Evolutionary conservation across 1,140 invertebrate genomes (phyloP).

Genomic region (Drosophila pandora): DNA sequence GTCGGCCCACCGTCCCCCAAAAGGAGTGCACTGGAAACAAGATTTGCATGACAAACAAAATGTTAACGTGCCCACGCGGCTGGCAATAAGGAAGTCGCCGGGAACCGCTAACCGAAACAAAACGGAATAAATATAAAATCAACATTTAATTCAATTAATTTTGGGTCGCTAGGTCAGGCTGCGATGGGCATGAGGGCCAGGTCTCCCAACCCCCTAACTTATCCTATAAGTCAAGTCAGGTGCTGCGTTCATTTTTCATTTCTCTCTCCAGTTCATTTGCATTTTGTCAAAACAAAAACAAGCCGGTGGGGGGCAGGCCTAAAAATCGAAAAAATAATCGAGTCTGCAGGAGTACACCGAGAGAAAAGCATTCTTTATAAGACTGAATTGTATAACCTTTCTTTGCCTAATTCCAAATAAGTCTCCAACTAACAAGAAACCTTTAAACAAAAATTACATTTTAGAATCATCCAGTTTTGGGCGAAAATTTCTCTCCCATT

Average conservation of each 20-base stretch:
- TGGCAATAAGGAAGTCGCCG: slow-evolving; percentile 23
- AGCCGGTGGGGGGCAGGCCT: slow-evolving; percentile 26
- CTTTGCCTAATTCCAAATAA: not conserved
- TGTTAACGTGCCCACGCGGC: slow-evolving; percentile 36
- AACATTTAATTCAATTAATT: slow-evolving; percentile 76
- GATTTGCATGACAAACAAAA: slow-evolving; percentile 54
- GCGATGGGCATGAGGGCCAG: not conserved
- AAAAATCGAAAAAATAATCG: slow-evolving; percentile 34
- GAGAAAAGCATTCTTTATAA: not conserved
- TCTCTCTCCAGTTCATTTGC: slow-evolving; percentile 67
- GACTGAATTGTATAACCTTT: not conserved
- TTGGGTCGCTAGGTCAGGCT: slow-evolving; percentile 69
- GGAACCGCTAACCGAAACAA: slow-evolving; percentile 46
- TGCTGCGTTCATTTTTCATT: slow-evolving; percentile 73
- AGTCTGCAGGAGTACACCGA: slow-evolving; percentile 4
- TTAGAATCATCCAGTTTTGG: not conserved
- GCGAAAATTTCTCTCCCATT: slow-evolving; percentile 7
- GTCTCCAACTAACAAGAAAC: no score
- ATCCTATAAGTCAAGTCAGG: slow-evolving; percentile 50
- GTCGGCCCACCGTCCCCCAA: slow-evolving; percentile 1
- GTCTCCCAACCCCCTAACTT: slow-evolving; percentile 6
- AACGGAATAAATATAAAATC: slow-evolving; percentile 58
- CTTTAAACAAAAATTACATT: not conserved
- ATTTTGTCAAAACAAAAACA: slow-evolving; percentile 61
- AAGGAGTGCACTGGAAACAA: slow-evolving; percentile 19